These are phyloP conservation scores for Morpho helenor DNA, from an alignment of 2,888 invertebrate genomes.

Conservation along the genomic window DNA sequence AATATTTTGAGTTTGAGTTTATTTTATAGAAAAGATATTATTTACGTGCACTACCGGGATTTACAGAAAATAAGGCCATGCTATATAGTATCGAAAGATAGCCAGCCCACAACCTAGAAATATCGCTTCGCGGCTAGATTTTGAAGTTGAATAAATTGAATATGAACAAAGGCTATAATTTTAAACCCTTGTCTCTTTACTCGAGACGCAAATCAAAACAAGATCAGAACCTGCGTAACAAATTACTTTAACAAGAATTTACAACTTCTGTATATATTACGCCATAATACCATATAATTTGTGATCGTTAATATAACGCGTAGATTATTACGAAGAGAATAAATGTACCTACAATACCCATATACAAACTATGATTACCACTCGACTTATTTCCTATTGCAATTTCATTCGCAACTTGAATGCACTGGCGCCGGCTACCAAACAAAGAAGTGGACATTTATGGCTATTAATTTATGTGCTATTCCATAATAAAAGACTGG, in stretches of 20 bases:
- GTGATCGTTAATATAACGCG: slow-evolving; percentile 14
- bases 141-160: slow-evolving; percentile 7
- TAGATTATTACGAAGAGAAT: slow-evolving; percentile 10
- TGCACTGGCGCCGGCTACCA: slow-evolving; percentile 1
- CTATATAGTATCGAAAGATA: neutral
- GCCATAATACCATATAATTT: slow-evolving; percentile 16
- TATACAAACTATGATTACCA: slow-evolving; percentile 4
- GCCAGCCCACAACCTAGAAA: slow-evolving; percentile 3
- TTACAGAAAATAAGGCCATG: too few relatives aligned
- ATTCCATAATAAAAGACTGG: too few relatives aligned
- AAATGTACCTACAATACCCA: slow-evolving; percentile 3
- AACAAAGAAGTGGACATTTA: slow-evolving; percentile 4
- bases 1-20: too few relatives aligned
- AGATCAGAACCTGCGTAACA: slow-evolving; percentile 7
- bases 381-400: slow-evolving; percentile 8
- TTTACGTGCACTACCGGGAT: too few relatives aligned
- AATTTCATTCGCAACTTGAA: slow-evolving; percentile 1
- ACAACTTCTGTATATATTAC: slow-evolving; percentile 10
- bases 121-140: neutral
- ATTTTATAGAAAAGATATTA: too few relatives aligned
- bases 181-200: slow-evolving; percentile 9
- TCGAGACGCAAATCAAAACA: slow-evolving; percentile 6
- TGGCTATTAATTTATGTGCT: too few relatives aligned
- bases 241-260: slow-evolving; percentile 6
- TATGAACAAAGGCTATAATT: slow-evolving; percentile 21